Evolutionary conservation across 2,797 vertebrate genomes (phyloP).

Genomic region (Eremophila alpestris): DNA sequence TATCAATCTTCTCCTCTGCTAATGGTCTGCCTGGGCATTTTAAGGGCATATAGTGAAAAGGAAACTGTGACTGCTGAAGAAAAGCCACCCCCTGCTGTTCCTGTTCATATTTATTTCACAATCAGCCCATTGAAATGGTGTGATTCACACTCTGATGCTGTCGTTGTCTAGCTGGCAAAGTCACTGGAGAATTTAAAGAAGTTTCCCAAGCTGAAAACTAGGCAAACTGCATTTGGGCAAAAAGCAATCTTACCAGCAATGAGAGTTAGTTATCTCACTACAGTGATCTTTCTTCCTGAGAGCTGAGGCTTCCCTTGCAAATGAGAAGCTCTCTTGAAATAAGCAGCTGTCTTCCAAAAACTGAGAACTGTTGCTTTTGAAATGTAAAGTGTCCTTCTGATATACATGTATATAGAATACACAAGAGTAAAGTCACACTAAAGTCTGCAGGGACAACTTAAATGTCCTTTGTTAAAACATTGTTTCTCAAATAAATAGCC

Average conservation of each 20-base stretch:
- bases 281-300: slow-evolving; percentile 16
- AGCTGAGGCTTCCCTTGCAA: slow-evolving; percentile 16
- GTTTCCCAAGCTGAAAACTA: slow-evolving; percentile 60
- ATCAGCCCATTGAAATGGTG: slow-evolving; percentile 58
- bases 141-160: slow-evolving; percentile 65
- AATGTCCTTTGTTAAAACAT: slow-evolving; percentile 28
- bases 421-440: not conserved
- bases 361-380: slow-evolving; percentile 41
- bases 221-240: slow-evolving; percentile 4
- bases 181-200: slow-evolving; percentile 59
- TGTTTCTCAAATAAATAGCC: not conserved
- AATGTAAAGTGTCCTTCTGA: slow-evolving; percentile 43
- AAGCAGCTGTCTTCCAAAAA: slow-evolving; percentile 2
- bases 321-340: slow-evolving; percentile 31
- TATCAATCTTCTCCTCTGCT: slow-evolving; percentile 51
- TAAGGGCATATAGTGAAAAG: slow-evolving; percentile 68
- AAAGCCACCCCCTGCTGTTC: slow-evolving; percentile 57
- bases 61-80: slow-evolving; percentile 59
- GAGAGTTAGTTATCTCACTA: slow-evolving; percentile 6
- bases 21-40: slow-evolving; percentile 63
- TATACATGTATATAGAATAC: slow-evolving; percentile 11
- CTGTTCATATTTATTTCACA: slow-evolving; percentile 70
- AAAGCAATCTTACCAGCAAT: slow-evolving; percentile 42
- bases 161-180: slow-evolving; percentile 55
- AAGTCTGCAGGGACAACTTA: slow-evolving; percentile 5